phyloP scores from a whole-genome alignment of 2,797 vertebrate genomes.

The Remorina albescens region DNA sequence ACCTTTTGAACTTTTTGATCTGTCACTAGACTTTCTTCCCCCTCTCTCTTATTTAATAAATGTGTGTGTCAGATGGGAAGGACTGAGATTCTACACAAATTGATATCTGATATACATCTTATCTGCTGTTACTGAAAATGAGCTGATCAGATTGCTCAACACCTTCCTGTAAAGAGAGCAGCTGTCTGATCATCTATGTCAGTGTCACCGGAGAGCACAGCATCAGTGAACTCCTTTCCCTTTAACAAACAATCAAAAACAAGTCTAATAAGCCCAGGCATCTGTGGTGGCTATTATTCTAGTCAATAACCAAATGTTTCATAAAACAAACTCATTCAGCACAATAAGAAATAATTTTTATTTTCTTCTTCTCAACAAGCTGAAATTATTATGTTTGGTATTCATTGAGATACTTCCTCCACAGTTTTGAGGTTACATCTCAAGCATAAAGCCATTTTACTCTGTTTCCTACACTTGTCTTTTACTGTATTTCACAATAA shows the following conservation, averaged over 20 bases:
- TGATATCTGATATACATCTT: constrained; percentile 5
- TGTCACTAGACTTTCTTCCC: constrained; percentile 17
- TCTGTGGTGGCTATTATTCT: background rate
- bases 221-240: too few relatives aligned
- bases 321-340: background rate
- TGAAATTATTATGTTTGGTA: background rate
- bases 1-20: constrained; percentile 62
- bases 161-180: background rate
- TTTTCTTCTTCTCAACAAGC: too few relatives aligned
- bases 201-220: background rate
- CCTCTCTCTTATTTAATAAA: constrained; percentile 29
- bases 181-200: background rate
- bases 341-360: background rate
- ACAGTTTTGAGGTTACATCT: too few relatives aligned
- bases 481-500: too few relatives aligned
- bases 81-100: background rate
- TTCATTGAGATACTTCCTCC: background rate
- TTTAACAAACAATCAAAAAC: background rate
- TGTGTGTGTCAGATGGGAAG: background rate
- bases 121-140: constrained; percentile 3
- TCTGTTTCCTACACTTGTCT: background rate
- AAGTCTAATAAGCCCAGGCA: background rate
- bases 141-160: background rate
- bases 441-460: background rate
- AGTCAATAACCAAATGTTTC: background rate